Base-by-base conservation (phyloP, 2,888 invertebrate species). In the Pomacea canaliculata region DNA sequence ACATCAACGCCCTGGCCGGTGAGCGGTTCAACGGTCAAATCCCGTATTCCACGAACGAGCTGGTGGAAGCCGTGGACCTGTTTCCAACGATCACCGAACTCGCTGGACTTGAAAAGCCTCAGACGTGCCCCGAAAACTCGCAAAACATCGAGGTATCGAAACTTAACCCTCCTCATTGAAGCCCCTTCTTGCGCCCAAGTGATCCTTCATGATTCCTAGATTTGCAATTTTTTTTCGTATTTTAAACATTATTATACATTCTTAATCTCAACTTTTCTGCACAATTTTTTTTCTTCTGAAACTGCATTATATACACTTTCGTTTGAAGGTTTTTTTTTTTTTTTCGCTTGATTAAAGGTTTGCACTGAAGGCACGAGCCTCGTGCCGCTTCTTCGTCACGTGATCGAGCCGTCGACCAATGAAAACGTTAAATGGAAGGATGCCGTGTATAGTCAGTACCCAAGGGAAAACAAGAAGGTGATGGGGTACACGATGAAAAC, bases 401-500 rank as follows among this genome's bases (percentile, higher is more conserved):
- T 73, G 23, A 71, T 60, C 5, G 49, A 13, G 10, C 23, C 49
- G 19, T 63, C 63, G 27, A 63, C 23, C 63, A 27, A 27, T 5
- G 70, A 0, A 12, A 46, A 63, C 48, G 37, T 51, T 27, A 23
- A 60, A 7, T 70, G 70, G 60, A 82, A 80, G 70, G 19, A 63
- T 10, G 68, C 67, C 0, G 80, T 67, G 0, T 76, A 69, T 70
- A 77, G 77, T 19, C 78, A 79, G 63, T 73, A 70, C 66, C 77
- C 77, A 1, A 60, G 77, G 56, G 16, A 73, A 19, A 63, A 51
- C 7, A 9, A 18, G 5, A 37, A 48, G 9, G 56, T 80, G 2
- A 83, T 83, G 83, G 85, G 85, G 1, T 85, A 85, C 74, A 76
- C 79, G 7, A 75, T 83, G n/a, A 69, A 81, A 16, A 84, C 84